Evolutionary conservation across 1,140 invertebrate genomes (phyloP), one percentile per base, ranked within the genome.

Genomic region (Apis laboriosa): DNA sequence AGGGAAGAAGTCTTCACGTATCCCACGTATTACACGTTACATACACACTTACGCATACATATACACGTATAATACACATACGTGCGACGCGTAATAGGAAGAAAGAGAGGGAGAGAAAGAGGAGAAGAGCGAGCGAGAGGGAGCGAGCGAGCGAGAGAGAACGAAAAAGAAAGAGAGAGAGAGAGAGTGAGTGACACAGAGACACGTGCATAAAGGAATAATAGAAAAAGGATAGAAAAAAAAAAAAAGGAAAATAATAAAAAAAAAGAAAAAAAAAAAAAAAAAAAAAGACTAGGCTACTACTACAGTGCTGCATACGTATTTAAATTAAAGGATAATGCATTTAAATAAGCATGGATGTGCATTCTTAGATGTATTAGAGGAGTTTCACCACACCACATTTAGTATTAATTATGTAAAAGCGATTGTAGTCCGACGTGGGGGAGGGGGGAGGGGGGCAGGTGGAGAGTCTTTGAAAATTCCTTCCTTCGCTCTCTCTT

Each of bases 311-410:
- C 87, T 80, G 84, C 89, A 89, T 88, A 91, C 80, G 67, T 81
- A 88, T 87, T 90, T 89, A 84, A 90, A 81, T 86, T 86, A 90
- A 88, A 87, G 76, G 88, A 87, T 43, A 43, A 34, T 7, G 85
- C 84, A 90, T 90, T 43, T 90, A 90, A 84, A 84, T 91, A 90
- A 91, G 87, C 86, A 90, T 91, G 88, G 83, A 84, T 90, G 90
- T 91, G 84, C 90, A 90, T 89, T 83, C 84, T 24, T 90, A 91
- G 85, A 89, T 87, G 86, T 90, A 83, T 89, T 90, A 88, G 88
- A 88, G 83, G 64, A 90, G 77, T 88, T 87, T 88, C 80, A 90
- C 77, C 85, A 89, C 81, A 72, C 87, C 81, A 72, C 87, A 75
- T 86, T 89, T 91, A 89, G 76, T 80, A 86, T 88, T 91, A 87